Conservation (phyloP, 2,113 vertebrate genomes). For the Siphamia tubifer region DNA sequence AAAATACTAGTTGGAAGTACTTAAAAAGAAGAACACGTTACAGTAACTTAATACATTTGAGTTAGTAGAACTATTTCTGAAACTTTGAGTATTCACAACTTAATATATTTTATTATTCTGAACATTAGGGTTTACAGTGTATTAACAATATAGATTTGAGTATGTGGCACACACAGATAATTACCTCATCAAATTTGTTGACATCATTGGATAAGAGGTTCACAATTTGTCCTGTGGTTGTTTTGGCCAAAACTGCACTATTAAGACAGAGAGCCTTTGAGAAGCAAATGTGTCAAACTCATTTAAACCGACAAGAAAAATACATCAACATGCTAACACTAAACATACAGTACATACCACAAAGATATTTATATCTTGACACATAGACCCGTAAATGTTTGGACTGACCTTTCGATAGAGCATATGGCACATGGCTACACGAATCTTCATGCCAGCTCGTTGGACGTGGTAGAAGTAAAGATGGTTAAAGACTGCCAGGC, state of each 20-base stretch:
- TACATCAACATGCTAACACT: not conserved
- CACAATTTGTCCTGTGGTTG: conserved; percentile 92
- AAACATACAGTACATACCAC: no score
- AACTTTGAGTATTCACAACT: no score
- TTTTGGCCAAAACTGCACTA: conserved; percentile 85
- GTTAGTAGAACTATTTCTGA: no score
- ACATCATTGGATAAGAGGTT: conserved; percentile 94
- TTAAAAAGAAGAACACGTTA: no score
- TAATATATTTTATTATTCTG: no score
- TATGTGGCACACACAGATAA: not conserved
- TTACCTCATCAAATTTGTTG: conserved; percentile 94
- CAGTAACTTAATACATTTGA: no score
- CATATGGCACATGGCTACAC: conserved; percentile 94
- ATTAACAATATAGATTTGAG: no score
- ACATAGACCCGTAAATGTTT: not conserved
- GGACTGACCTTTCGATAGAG: conserved; percentile 91
- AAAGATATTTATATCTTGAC: no score
- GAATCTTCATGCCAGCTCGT: conserved; percentile 88
- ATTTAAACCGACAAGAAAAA: not conserved
- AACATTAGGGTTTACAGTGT: no score
- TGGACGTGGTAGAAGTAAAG: conserved; percentile 92
- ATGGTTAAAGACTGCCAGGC: conserved; percentile 83
- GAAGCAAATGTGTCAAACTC: conserved; percentile 10
- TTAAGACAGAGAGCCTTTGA: conserved; percentile 87
- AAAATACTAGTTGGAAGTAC: no score